Evolutionary conservation across 2,113 vertebrate genomes (phyloP).

Genomic region (Pygoscelis antarcticus): DNA sequence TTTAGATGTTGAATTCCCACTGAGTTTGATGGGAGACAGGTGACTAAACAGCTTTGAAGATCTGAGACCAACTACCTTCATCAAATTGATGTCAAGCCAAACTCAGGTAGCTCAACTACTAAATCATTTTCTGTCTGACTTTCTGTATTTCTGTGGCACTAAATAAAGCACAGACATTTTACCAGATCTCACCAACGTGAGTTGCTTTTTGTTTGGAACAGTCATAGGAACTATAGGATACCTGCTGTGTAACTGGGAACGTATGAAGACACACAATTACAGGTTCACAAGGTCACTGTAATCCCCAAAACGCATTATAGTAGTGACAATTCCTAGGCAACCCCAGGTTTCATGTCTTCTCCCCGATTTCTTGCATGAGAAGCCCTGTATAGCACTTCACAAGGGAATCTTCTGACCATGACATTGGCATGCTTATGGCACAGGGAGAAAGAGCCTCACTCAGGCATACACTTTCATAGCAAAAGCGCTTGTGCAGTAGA

Average conservation of each 20-base stretch:
- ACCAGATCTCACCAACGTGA: background rate
- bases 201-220: background rate
- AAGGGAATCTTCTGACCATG: background rate
- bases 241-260: accelerated
- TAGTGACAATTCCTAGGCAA: background rate
- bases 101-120: background rate
- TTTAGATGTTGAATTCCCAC: background rate
- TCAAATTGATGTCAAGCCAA: background rate
- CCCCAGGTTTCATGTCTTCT: background rate
- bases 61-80: background rate
- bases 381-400: background rate
- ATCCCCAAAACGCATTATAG: background rate
- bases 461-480: accelerated
- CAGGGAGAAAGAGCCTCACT: background rate
- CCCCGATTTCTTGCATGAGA: background rate
- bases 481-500: background rate
- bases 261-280: background rate
- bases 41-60: background rate
- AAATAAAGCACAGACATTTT: background rate
- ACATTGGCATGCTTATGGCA: background rate
- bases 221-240: background rate
- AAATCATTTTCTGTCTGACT: background rate
- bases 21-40: background rate
- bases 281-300: background rate
- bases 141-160: background rate